These are phyloP conservation scores for Anodontia alba DNA, from an alignment of 2,888 invertebrate genomes.

Conservation along the genomic window DNA sequence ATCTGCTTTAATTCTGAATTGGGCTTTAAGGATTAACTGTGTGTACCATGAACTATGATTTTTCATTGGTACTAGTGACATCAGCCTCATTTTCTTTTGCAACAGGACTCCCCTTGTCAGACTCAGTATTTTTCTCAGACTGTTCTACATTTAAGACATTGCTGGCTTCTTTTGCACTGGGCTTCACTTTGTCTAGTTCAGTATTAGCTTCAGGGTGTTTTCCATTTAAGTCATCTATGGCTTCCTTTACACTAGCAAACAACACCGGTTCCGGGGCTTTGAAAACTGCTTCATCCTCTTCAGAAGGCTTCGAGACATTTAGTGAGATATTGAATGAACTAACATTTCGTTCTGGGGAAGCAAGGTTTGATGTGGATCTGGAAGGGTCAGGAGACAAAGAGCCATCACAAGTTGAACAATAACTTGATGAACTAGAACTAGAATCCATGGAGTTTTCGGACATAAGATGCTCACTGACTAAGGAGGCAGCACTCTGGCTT, in stretches of 20 bases:
- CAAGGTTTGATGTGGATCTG: not conserved
- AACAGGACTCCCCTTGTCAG: too few relatives aligned
- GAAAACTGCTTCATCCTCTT: not conserved
- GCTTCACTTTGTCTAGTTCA: not conserved
- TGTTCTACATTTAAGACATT: too few relatives aligned
- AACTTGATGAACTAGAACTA: not conserved
- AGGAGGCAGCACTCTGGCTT: not conserved
- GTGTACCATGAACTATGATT: too few relatives aligned
- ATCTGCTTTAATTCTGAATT: too few relatives aligned
- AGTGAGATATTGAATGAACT: not conserved
- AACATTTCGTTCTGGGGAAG: not conserved
- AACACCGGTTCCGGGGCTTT: not conserved
- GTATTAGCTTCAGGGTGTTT: not conserved
- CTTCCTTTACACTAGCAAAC: too few relatives aligned
- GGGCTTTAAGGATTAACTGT: too few relatives aligned
- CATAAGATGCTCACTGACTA: not conserved
- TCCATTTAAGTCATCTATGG: not conserved
- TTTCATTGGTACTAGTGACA: too few relatives aligned
- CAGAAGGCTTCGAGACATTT: not conserved
- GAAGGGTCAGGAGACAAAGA: not conserved
- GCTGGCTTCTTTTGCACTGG: too few relatives aligned
- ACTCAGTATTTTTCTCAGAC: too few relatives aligned
- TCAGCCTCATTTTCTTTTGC: too few relatives aligned
- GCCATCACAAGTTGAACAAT: slow-evolving; percentile 6
- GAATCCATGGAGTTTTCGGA: not conserved